A percentile compares a stretch with the other conserved stretches of the same genome.
Evolutionary conservation across 2,113 vertebrate species (phyloP).

Genomic region (Osmerus eperlanus): DNA sequence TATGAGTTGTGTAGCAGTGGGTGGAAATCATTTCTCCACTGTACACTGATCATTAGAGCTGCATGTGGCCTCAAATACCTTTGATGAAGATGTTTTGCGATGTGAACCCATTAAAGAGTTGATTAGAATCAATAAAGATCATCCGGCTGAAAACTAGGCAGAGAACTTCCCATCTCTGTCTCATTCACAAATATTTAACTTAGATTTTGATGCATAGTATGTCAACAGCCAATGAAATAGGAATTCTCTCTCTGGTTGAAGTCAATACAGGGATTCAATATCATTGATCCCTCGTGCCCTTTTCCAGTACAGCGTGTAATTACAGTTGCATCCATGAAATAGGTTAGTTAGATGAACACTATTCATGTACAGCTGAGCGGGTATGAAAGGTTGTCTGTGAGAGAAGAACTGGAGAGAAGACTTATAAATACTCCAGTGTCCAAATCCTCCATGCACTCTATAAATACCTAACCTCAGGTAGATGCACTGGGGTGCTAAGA

Average conservation of each 20-base stretch:
- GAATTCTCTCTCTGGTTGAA: slow-evolving; percentile 8
- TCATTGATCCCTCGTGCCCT: slow-evolving; percentile 38
- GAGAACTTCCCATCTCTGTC: background rate
- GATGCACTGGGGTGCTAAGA: no score
- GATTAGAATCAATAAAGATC: no score
- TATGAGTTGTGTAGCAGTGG: background rate
- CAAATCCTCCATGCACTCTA: no score
- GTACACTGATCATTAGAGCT: background rate
- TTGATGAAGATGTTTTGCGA: no score
- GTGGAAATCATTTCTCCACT: background rate
- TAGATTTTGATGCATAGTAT: background rate
- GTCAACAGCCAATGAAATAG: slow-evolving; percentile 18
- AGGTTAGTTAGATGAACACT: background rate
- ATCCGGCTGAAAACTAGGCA: no score
- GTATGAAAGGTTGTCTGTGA: no score
- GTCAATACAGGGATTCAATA: slow-evolving; percentile 38
- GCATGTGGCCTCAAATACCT: no score
- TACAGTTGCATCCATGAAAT: slow-evolving; percentile 1
- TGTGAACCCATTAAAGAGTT: no score
- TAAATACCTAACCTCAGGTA: no score
- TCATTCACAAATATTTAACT: slow-evolving; percentile 14
- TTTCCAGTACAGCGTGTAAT: slow-evolving; percentile 26
- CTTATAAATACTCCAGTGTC: no score
- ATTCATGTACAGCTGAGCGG: no score
- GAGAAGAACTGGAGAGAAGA: no score